phyloP scores from a whole-genome alignment of 2,888 invertebrate species.

The Euzophera pinguis region DNA sequence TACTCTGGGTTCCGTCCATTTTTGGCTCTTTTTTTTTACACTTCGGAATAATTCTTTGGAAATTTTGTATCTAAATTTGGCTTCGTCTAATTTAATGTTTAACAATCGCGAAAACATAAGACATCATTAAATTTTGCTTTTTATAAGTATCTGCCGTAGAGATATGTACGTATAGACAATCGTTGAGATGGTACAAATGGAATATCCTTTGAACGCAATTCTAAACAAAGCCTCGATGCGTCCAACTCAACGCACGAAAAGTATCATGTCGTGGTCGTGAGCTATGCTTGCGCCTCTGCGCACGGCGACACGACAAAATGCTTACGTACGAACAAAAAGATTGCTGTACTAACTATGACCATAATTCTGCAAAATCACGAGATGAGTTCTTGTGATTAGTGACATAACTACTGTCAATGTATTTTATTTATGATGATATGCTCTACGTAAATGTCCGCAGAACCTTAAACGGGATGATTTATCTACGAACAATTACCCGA shows the following conservation, averaged over 20 bases:
- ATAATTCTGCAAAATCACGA: conserved; percentile 5
- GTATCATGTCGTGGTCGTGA: conserved; percentile 18
- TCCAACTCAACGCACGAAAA: conserved; percentile 31
- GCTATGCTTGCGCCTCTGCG: conserved; percentile 22
- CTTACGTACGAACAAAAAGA: conserved; percentile 36
- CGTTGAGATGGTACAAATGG: no score
- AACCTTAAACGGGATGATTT: conserved; percentile 22
- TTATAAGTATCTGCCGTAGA: no score
- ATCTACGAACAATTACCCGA: conserved; percentile 28
- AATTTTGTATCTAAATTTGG: no score
- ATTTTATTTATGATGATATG: conserved; percentile 25
- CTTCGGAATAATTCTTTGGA: no score
- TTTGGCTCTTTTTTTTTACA: no score
- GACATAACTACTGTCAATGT: conserved; percentile 24
- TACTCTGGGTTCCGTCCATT: no score
- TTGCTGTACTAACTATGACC: conserved; percentile 20
- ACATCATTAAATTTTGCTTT: no score
- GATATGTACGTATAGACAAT: no score
- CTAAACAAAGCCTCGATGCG: conserved; percentile 27
- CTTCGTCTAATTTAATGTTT: no score
- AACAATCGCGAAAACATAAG: no score
- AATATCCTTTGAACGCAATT: no score
- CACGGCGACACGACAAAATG: conserved; percentile 34
- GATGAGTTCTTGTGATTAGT: no score
- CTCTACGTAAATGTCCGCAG: conserved; percentile 14